Evolutionary conservation across 2,888 invertebrate species (phyloP).

Genomic region (Odontothrips loti): DNA sequence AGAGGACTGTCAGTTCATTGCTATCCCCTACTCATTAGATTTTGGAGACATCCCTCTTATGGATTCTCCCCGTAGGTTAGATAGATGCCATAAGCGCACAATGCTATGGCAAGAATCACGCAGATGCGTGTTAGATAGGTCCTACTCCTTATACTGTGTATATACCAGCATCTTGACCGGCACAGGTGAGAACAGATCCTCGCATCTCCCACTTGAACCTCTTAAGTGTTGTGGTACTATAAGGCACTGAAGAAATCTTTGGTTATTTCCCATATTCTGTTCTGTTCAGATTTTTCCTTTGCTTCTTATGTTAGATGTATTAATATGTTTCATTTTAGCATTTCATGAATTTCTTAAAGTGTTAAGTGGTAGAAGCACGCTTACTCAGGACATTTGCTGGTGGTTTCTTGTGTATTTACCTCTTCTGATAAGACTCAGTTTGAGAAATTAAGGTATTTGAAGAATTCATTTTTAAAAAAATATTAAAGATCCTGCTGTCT

Average conservation of each 20-base stretch:
- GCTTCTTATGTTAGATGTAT: not conserved
- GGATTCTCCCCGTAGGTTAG: slow-evolving; percentile 25
- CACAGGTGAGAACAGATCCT: slow-evolving; percentile 24
- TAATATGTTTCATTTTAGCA: not conserved
- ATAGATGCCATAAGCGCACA: slow-evolving; percentile 24
- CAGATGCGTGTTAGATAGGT: slow-evolving; percentile 18
- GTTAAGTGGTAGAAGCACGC: not conserved
- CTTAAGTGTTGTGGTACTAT: not conserved
- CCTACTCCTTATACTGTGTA: not conserved
- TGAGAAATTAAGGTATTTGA: not conserved
- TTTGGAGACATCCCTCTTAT: slow-evolving; percentile 20
- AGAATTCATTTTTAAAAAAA: not conserved
- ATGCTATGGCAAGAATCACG: slow-evolving; percentile 24
- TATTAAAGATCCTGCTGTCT: too few species aligned
- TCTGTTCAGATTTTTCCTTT: not conserved
- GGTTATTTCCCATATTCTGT: too few species aligned
- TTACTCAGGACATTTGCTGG: not conserved
- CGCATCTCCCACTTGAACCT: slow-evolving; percentile 17
- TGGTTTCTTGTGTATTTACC: not conserved
- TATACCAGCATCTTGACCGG: not conserved
- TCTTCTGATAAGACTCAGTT: not conserved
- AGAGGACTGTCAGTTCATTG: slow-evolving; percentile 2
- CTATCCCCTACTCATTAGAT: not conserved
- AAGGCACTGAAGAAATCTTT: not conserved
- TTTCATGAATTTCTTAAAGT: not conserved